Conservation (phyloP, 2,888 invertebrate species). For the Andrena trimmerana region DNA sequence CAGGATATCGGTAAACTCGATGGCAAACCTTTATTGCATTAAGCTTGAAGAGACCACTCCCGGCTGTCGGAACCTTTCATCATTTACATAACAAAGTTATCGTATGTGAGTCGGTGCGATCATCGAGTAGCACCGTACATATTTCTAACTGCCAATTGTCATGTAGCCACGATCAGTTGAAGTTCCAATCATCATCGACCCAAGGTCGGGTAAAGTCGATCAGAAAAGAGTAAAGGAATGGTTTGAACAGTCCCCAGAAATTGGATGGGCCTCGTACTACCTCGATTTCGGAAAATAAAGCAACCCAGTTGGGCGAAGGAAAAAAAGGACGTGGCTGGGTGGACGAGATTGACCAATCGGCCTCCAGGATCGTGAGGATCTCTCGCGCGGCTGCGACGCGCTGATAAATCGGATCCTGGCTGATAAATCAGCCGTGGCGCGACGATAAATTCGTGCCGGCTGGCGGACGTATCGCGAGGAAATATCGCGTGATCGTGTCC, state of each 20-base stretch:
- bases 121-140: not conserved
- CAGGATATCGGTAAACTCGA: conserved; percentile 58
- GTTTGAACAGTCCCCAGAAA: conserved; percentile 12
- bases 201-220: no score
- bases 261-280: conserved; percentile 12
- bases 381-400: conserved; percentile 58
- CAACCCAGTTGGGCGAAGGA: not conserved
- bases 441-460: conserved; percentile 70
- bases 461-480: conserved; percentile 71
- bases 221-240: no score
- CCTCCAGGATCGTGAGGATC: conserved; percentile 61
- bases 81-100: conserved; percentile 45
- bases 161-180: no score
- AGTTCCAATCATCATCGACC: no score
- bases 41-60: conserved; percentile 47
- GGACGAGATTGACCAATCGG: conserved; percentile 67
- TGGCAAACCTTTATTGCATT: conserved; percentile 53
- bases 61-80: conserved; percentile 13
- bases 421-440: conserved; percentile 69
- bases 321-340: conserved; percentile 13
- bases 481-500: conserved; percentile 78
- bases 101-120: not conserved
- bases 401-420: conserved; percentile 72
- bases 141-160: not conserved
- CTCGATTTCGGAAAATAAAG: conserved; percentile 2